phyloP scores from a whole-genome alignment of 1,140 invertebrate genomes.

The Macrobrachium nipponense region DNA sequence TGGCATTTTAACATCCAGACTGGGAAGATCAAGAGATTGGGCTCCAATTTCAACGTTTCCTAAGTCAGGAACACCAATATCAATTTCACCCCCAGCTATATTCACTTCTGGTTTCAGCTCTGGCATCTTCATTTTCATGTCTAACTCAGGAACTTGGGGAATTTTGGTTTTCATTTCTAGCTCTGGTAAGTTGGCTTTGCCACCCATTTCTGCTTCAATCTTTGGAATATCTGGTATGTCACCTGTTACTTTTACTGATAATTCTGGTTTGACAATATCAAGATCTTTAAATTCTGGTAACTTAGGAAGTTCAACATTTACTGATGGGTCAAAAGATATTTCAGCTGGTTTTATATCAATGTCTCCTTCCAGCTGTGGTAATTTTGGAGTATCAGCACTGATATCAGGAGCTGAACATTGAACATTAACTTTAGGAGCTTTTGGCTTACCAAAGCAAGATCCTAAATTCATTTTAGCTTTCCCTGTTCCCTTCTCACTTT shows the following conservation, averaged over 20 bases:
- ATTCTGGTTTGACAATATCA: neutral
- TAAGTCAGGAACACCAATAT: neutral
- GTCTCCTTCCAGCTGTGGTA: neutral
- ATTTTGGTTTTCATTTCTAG: neutral
- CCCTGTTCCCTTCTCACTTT: neutral
- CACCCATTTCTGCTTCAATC: slow-evolving; percentile 22
- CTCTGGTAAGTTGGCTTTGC: slow-evolving; percentile 14
- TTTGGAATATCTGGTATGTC: slow-evolving; percentile 9
- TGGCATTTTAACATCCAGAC: slow-evolving; percentile 9
- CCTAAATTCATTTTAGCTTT: slow-evolving; percentile 8
- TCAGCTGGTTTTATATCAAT: neutral
- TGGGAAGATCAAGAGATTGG: slow-evolving; percentile 14
- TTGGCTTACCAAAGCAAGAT: slow-evolving; percentile 19
- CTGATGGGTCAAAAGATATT: neutral
- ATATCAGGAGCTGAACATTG: slow-evolving; percentile 9
- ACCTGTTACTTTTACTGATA: neutral
- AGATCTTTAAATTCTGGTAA: neutral
- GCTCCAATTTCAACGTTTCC: slow-evolving; percentile 18
- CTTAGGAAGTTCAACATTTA: slow-evolving; percentile 8
- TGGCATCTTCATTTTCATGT: neutral
- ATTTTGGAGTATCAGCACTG: slow-evolving; percentile 9
- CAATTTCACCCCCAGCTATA: neutral
- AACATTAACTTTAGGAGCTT: slow-evolving; percentile 15
- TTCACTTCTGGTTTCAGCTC: neutral
- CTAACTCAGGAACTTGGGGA: neutral